phyloP scores from a whole-genome alignment of 2,797 vertebrate species.

The Oceanodroma leucorhoa region DNA sequence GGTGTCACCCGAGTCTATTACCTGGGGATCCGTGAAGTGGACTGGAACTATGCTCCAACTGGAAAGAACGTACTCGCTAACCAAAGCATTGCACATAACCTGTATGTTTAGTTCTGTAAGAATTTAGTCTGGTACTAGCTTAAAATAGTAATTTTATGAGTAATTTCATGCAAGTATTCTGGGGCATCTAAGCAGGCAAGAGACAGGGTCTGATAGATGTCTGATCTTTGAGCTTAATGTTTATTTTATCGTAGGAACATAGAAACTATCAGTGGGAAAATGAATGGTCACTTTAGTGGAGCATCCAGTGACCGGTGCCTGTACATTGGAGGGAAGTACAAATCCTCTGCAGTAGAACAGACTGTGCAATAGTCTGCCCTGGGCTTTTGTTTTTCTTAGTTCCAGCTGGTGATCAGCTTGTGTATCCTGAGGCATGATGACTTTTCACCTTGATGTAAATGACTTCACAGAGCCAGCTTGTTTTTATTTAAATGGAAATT shows the following conservation, averaged over 20 bases:
- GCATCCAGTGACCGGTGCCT: neutral
- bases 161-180: neutral
- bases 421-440: neutral
- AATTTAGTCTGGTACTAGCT: neutral
- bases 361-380: neutral
- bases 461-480: neutral
- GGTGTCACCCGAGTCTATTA: slow-evolving; percentile 69
- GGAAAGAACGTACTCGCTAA: slow-evolving; percentile 61
- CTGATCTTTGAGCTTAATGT: slow-evolving; percentile 32
- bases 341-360: neutral
- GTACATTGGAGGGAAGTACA: neutral
- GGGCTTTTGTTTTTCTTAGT: neutral
- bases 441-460: neutral
- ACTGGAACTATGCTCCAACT: slow-evolving; percentile 75
- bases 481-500: neutral
- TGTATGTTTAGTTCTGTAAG: slow-evolving; percentile 35
- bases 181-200: slow-evolving; percentile 2
- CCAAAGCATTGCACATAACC: slow-evolving; percentile 25
- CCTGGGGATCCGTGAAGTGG: slow-evolving; percentile 68
- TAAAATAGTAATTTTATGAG: neutral
- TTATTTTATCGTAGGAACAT: neutral
- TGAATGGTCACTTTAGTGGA: neutral
- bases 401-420: neutral
- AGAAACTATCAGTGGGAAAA: neutral
- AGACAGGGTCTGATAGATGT: neutral